Conservation (phyloP, 2,113 vertebrate genomes). For the Hydropotes inermis region DNA sequence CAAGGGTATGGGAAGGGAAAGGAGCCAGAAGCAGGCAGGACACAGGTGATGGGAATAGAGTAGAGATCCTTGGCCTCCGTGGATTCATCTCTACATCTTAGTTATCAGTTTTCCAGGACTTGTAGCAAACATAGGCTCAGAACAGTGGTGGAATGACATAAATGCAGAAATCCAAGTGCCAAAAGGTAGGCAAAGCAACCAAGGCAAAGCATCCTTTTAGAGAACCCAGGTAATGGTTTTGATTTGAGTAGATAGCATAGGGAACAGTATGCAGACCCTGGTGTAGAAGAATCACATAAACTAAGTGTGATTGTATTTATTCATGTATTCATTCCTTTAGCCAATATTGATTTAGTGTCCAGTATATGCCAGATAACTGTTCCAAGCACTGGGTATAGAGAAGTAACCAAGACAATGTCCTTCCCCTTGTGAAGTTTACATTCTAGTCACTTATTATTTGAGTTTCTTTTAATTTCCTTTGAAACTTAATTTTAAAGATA, state of each 20-base stretch:
- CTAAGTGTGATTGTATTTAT: background rate
- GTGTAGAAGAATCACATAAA: background rate
- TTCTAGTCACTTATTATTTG: background rate
- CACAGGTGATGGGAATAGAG: background rate
- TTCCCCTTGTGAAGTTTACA: background rate
- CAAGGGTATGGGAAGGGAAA: background rate
- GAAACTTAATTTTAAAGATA: constrained; percentile 17
- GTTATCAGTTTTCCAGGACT: background rate
- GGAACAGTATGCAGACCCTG: background rate
- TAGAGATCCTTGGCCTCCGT: background rate
- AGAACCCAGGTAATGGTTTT: background rate
- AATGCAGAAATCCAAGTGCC: background rate
- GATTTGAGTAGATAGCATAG: background rate
- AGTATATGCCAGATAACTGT: background rate
- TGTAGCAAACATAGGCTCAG: background rate
- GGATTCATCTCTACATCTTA: background rate
- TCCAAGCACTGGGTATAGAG: background rate
- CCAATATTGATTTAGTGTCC: background rate
- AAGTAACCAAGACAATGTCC: background rate
- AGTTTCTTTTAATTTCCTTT: background rate
- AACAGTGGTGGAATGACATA: background rate
- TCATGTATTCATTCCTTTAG: background rate
- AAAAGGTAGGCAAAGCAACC: background rate
- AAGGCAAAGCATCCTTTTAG: background rate
- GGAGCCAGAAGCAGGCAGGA: background rate